Evolutionary conservation across 2,888 invertebrate species (phyloP).

Genomic region (Venusia cambrica): DNA sequence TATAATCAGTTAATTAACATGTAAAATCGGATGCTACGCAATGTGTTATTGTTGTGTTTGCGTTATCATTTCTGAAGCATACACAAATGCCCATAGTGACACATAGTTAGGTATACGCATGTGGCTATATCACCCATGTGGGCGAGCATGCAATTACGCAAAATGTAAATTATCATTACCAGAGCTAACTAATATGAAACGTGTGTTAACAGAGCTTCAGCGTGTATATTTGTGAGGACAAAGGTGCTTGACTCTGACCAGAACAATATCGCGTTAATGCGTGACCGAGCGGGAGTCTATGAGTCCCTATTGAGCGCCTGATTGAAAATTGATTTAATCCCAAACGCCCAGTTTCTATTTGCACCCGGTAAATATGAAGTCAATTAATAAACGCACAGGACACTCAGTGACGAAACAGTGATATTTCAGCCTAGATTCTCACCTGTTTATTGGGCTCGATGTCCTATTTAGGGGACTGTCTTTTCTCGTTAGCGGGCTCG

Average conservation of each 20-base stretch:
- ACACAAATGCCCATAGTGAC: too few species aligned
- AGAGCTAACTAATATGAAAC: constrained; percentile 24
- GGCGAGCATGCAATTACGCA: constrained; percentile 13
- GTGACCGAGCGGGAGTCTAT: constrained; percentile 35
- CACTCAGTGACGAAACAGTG: constrained; percentile 7
- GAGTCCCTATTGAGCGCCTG: constrained; percentile 34
- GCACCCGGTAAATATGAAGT: constrained; percentile 30
- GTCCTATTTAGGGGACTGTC: constrained; percentile 76
- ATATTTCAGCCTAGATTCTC: too few species aligned
- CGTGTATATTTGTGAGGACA: constrained; percentile 22
- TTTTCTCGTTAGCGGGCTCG: constrained; percentile 79
- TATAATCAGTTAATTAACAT: too few species aligned
- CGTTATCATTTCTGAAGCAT: too few species aligned
- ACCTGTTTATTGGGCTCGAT: constrained; percentile 79
- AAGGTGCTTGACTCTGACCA: constrained; percentile 25
- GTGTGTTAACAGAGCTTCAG: constrained; percentile 25
- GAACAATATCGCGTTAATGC: constrained; percentile 35
- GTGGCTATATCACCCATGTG: too few species aligned
- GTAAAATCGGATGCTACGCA: too few species aligned
- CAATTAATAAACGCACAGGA: constrained; percentile 28
- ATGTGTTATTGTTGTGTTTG: too few species aligned
- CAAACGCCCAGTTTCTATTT: constrained; percentile 31
- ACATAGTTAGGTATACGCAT: too few species aligned
- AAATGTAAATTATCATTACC: constrained; percentile 16
- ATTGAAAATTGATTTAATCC: constrained; percentile 47